Conservation (phyloP, 2,797 vertebrate species). For the Cirrhinus molitorella region DNA sequence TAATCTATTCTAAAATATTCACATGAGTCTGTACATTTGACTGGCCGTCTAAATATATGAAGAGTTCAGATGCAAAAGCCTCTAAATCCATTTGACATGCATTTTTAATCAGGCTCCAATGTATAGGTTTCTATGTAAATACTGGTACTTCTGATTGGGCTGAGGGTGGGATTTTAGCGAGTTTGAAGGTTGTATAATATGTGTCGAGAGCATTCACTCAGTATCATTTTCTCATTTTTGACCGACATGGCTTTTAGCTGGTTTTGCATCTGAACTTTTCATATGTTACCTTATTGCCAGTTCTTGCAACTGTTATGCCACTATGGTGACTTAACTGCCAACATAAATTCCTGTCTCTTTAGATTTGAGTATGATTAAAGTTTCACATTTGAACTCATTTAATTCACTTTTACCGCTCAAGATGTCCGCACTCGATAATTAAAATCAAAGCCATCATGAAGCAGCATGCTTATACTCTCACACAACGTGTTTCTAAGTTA, state of each 20-base stretch:
- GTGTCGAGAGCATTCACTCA: too few species aligned
- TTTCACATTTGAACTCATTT: neutral
- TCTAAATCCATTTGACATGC: too few species aligned
- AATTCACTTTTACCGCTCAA: neutral
- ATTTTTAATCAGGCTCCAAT: too few species aligned
- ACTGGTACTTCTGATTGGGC: too few species aligned
- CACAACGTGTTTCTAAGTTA: neutral
- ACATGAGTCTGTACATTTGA: constrained; percentile 32
- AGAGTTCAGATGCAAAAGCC: too few species aligned
- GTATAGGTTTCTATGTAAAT: too few species aligned
- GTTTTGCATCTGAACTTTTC: too few species aligned
- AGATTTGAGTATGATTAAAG: neutral
- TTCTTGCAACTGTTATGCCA: neutral
- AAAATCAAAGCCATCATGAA: neutral
- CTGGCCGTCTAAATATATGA: neutral
- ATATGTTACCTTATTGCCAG: neutral
- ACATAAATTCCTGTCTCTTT: neutral
- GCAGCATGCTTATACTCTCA: neutral
- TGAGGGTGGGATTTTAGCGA: too few species aligned
- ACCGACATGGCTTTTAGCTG: too few species aligned
- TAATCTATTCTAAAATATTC: constrained; percentile 36
- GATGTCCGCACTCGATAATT: neutral
- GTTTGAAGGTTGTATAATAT: too few species aligned
- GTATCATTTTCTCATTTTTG: too few species aligned
- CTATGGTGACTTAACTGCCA: neutral